Evolutionary conservation across 2,113 vertebrate genomes (phyloP).

Genomic region (Setophaga kirtlandii): DNA sequence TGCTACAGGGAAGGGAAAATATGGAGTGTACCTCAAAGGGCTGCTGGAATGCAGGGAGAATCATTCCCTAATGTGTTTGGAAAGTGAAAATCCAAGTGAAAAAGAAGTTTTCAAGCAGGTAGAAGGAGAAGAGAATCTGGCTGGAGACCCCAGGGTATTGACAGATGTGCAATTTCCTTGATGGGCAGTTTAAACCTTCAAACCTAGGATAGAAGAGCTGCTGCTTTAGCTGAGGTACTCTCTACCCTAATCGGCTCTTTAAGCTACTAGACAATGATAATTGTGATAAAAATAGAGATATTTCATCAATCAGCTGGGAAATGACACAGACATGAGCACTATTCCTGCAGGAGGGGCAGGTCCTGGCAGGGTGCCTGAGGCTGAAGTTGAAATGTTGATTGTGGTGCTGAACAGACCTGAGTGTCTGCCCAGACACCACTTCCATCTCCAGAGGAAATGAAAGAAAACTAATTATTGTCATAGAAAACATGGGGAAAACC

Average conservation of each 20-base stretch:
- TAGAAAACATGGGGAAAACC: neutral
- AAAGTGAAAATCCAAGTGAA: neutral
- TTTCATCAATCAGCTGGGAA: conserved; percentile 24
- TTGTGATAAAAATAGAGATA: neutral
- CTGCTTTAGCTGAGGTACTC: conserved; percentile 39
- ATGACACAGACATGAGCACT: neutral
- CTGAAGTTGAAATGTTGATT: neutral
- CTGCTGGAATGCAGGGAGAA: neutral
- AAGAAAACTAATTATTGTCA: neutral
- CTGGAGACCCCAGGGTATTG: neutral
- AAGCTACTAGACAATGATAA: conserved; percentile 42
- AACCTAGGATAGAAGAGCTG: neutral
- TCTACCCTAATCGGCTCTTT: neutral
- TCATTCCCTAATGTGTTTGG: neutral
- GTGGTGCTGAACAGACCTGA: neutral
- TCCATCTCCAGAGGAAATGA: neutral
- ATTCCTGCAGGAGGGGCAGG: neutral
- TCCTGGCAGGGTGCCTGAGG: neutral
- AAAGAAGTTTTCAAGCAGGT: neutral
- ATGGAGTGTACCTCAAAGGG: neutral
- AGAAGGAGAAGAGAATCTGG: neutral
- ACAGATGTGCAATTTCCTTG: neutral
- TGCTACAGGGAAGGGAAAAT: neutral
- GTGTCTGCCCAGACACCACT: neutral
- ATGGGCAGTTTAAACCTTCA: neutral